Conservation (phyloP, 1,140 invertebrate species). For the Chironomus tepperi region DNA sequence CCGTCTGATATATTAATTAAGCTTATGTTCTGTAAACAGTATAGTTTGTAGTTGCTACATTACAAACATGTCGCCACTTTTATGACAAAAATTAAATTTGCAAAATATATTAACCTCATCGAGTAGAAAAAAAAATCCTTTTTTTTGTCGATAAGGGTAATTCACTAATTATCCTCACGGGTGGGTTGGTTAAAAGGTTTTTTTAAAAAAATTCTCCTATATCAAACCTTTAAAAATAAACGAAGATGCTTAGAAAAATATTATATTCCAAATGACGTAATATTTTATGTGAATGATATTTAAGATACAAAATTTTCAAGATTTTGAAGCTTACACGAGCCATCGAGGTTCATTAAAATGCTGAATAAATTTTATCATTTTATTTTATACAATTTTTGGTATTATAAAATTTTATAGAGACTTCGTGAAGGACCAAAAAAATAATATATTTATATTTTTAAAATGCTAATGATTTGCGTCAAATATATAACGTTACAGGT, state of each 20-base stretch:
- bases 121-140: too few relatives aligned
- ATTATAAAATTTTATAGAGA: background rate
- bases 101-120: too few relatives aligned
- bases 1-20: too few relatives aligned
- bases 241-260: background rate
- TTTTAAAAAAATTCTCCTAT: too few relatives aligned
- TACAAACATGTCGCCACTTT: too few relatives aligned
- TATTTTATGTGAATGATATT: background rate
- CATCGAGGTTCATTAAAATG: slow-evolving; percentile 8
- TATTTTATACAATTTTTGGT: background rate
- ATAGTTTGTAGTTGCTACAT: too few relatives aligned
- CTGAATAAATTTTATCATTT: slow-evolving; percentile 14
- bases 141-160: too few relatives aligned
- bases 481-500: background rate
- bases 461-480: slow-evolving; percentile 7
- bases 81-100: too few relatives aligned
- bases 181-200: too few relatives aligned
- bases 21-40: too few relatives aligned
- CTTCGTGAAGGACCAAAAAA: background rate
- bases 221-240: background rate
- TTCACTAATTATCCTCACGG: too few relatives aligned
- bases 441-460: background rate
- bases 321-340: background rate
- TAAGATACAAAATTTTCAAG: background rate
- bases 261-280: background rate